Percentiles rank a stretch among this genome's conserved stretches.
Conservation (phyloP, 2,113 vertebrate genomes). For the Clupea harengus region DNA sequence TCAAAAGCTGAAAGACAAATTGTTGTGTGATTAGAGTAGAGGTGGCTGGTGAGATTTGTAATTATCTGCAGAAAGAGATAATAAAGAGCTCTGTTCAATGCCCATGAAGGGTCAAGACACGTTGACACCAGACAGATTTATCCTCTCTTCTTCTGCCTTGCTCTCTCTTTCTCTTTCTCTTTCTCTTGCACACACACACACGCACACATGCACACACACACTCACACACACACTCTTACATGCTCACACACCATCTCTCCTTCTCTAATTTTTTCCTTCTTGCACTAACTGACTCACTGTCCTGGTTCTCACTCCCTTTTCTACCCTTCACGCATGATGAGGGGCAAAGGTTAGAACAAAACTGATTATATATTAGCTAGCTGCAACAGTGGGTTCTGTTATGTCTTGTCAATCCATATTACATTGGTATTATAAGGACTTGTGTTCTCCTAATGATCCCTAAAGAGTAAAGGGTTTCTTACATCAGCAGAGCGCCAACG, state of each 20-base stretch:
- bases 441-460: background rate
- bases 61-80: conserved; percentile 17
- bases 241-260: background rate
- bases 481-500: background rate
- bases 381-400: background rate
- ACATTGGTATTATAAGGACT: background rate
- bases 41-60: conserved; percentile 25
- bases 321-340: background rate
- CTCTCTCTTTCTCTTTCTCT: background rate
- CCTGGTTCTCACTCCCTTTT: background rate
- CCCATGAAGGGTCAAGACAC: background rate
- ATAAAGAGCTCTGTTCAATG: background rate
- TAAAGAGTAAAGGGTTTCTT: background rate
- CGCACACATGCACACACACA: background rate
- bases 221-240: background rate
- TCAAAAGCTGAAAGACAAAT: conserved; percentile 43
- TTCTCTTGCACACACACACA: background rate
- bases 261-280: no score
- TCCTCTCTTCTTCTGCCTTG: background rate
- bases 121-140: background rate
- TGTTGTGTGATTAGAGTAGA: conserved; percentile 34
- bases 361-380: background rate
- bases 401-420: background rate
- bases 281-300: background rate
- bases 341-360: background rate